Base-by-base conservation (phyloP, 1,140 invertebrate genomes). In the Heterodera carotae region DNA sequence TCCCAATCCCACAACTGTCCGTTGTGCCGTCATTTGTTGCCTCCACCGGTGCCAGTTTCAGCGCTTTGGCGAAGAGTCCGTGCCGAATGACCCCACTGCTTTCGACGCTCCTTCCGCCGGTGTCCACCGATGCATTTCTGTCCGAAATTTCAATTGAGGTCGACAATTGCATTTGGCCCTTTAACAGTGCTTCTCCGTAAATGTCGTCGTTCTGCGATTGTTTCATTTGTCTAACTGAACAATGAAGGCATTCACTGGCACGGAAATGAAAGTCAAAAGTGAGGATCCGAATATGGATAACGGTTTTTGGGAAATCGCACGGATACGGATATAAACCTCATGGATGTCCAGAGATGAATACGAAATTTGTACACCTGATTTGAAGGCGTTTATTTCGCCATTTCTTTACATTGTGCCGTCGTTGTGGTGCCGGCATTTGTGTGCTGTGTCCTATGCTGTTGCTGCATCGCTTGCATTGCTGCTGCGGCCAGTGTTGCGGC, bases 391-490 rank as follows among this genome's bases (percentile, higher is more conserved):
- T n/a, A 10, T 10, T 39, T 39, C 36, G 4, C 36, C 36, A 10
- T 39, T 39, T 39, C 4, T 39, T 10, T 39, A 4, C 10, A 10
- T 39, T 10, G 4, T 39, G 36, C 36, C 27, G 62, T 66, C 10
- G 27, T 29, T 22, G 25, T 66, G 3, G 62, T 66, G 27, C 29
- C n/a, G 7, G 60, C n/a, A 4, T 25, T 31, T 25, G 60, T 62
- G n/a, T n/a, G 59, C 22, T 66, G 62, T 33, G 27, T 22, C 10
- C 8, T 34, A 7, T 34, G 62, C 27, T 66, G 62, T 66, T 66
- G 62, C 27, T 29, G 62, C 62, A 66, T 34, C 62, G 62, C 62
- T 66, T 66, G 62, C 62, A 66, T 34, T 12, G 62, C 62, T 25
- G 62, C 62, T 3, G 62, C 62, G 0, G 33, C 33, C 8, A 66